Evolutionary conservation across 2,888 invertebrate genomes (phyloP), one percentile per base, ranked within the genome.

Genomic region (Clivina fossor): DNA sequence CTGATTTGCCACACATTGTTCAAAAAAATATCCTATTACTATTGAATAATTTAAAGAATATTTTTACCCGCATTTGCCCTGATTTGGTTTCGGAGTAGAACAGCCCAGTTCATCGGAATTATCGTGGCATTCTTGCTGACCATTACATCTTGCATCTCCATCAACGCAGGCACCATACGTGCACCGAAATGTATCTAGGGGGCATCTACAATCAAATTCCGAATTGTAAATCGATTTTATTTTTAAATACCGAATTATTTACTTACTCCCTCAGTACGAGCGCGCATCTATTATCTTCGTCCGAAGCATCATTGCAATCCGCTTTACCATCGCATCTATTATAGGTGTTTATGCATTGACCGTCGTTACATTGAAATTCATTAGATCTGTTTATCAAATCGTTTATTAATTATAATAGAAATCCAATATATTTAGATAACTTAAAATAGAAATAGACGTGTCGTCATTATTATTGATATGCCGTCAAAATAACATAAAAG

Each of bases 91-190:
- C 16, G 20, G 15, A 1, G 40, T 30, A 2, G 2, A 9, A 4
- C 11, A 56, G 4, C 54, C 16, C 16, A 2, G 50, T 73, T 79
- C 79, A 61, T 79, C 79, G 11, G 77, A 77, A 35, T 71, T 71
- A 58, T 79, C 79, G 26, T 66, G 62, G 59, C 79, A 79, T 56
- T 79, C 73, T 41, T 64, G 58, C 38, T 69, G 61, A 0, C 76
- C 76, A 61, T 78, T 70, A 60, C 79, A 78, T 16, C 59, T 61
- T 5, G 61, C 60, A 58, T 71, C 70, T 13, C 69, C 68, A 56
- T 73, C 72, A 4, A 79, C 69, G 61, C 80, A 80, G 2, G 76
- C 79, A 8, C 80, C 80, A 59, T 80, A 80, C 8, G 66, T 63
- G 61, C 80, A 80, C 18, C 73, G 71, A 64, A 77, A 80, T 4